Conservation (phyloP, 2,113 vertebrate species). For the Cynocephalus volans region DNA sequence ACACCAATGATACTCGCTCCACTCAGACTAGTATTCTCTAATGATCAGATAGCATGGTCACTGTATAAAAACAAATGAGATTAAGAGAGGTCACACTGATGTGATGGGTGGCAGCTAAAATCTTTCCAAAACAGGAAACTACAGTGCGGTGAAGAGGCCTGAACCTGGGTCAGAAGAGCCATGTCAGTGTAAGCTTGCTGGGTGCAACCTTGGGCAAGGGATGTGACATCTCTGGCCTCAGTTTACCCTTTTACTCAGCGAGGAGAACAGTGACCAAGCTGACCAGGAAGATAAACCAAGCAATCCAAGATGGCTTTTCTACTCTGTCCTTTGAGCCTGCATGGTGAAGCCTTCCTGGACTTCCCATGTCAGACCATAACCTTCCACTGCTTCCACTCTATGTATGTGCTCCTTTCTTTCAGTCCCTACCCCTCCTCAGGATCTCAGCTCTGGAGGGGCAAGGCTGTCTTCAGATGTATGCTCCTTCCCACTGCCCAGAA, state of each 20-base stretch:
- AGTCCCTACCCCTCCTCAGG: background rate
- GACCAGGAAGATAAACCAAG: background rate
- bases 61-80: background rate
- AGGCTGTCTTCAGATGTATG: background rate
- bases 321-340: background rate
- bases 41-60: background rate
- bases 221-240: background rate
- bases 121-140: background rate
- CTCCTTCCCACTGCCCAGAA: background rate
- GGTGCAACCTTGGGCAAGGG: background rate
- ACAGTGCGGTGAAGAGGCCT: background rate
- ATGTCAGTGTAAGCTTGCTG: fast-evolving
- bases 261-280: background rate
- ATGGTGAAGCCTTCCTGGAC: background rate
- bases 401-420: background rate
- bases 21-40: background rate
- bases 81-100: background rate
- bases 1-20: background rate
- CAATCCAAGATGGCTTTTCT: background rate
- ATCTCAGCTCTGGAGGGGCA: background rate
- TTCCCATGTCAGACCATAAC: background rate
- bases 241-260: background rate
- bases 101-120: background rate
- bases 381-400: background rate
- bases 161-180: background rate